Percentiles rank a stretch among this genome's conserved stretches.
phyloP scores from a whole-genome alignment of 1,140 invertebrate species.

The Drosophila auraria region DNA sequence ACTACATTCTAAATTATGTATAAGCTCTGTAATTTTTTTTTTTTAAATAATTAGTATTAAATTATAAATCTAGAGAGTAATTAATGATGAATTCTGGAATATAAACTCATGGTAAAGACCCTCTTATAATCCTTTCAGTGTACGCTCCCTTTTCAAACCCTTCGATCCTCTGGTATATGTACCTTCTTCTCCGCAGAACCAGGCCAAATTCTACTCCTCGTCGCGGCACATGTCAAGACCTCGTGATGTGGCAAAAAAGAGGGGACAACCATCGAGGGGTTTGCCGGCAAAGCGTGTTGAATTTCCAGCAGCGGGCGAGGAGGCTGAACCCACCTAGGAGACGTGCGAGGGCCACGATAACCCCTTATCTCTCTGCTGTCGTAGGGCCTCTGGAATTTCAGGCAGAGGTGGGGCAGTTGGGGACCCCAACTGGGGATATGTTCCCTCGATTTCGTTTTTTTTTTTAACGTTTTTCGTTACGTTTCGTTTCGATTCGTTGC shows the following conservation, averaged over 20 bases:
- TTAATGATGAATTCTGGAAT: no score
- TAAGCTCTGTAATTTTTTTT: no score
- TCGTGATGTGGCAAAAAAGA: constrained; percentile 19
- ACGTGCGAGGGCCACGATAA: constrained; percentile 45
- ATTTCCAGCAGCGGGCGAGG: constrained; percentile 37
- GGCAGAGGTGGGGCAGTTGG: not conserved
- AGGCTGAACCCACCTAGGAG: constrained; percentile 36
- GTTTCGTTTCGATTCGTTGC: constrained; percentile 53
- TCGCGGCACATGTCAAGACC: constrained; percentile 43
- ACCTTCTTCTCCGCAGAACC: constrained; percentile 7
- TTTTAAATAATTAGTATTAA: not conserved
- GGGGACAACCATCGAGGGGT: not conserved
- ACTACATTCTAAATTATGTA: not conserved
- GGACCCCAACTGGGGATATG: constrained; percentile 34
- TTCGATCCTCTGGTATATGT: not conserved
- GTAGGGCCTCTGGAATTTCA: constrained; percentile 54
- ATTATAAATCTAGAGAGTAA: no score
- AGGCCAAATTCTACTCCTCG: constrained; percentile 8
- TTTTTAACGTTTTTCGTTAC: constrained; percentile 43
- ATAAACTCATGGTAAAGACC: no score
- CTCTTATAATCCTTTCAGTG: not conserved
- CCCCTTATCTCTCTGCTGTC: constrained; percentile 61
- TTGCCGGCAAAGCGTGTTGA: constrained; percentile 27
- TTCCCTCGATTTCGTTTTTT: constrained; percentile 29
- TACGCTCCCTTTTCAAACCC: not conserved